A percentile compares a stretch with the other conserved stretches of the same genome.
These are phyloP conservation scores for Bufotes viridis DNA, from an alignment of 2,797 vertebrate species.

Conservation along the genomic window DNA sequence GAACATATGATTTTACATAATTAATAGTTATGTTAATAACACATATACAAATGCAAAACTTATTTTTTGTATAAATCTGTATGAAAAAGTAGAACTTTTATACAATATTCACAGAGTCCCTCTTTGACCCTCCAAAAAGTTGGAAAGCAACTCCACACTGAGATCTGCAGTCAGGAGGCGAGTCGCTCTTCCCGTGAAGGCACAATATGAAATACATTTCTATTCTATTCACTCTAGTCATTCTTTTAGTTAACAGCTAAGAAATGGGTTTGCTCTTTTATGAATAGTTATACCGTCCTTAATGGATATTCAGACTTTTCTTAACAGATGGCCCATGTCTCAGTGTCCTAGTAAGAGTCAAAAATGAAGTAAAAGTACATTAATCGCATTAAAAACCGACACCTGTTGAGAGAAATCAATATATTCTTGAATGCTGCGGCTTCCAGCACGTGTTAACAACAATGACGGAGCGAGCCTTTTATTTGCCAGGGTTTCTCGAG, in stretches of 20 bases:
- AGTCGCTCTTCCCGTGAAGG: no score
- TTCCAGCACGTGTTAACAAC: conserved; percentile 32
- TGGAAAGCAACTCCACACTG: neutral
- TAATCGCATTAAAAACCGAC: conserved; percentile 14
- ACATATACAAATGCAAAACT: neutral
- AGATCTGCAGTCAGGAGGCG: no score
- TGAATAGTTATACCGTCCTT: neutral
- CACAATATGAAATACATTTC: no score
- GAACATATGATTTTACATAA: no score
- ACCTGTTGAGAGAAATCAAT: conserved; percentile 45
- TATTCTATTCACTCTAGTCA: no score
- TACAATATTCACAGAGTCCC: neutral
- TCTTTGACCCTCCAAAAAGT: neutral
- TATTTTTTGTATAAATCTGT: neutral
- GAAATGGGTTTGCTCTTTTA: neutral
- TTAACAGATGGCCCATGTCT: neutral
- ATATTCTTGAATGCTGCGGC: conserved; percentile 27
- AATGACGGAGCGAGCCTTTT: conserved; percentile 41
- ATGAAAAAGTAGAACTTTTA: neutral
- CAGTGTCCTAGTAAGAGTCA: neutral
- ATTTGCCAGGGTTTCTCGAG: conserved; percentile 29
- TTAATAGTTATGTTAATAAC: no score
- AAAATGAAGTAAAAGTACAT: conserved; percentile 15
- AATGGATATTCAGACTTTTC: neutral
- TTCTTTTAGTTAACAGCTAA: no score